Conservation (phyloP, 92 coral and sea anemone species). For the Siderastrea siderea region DNA sequence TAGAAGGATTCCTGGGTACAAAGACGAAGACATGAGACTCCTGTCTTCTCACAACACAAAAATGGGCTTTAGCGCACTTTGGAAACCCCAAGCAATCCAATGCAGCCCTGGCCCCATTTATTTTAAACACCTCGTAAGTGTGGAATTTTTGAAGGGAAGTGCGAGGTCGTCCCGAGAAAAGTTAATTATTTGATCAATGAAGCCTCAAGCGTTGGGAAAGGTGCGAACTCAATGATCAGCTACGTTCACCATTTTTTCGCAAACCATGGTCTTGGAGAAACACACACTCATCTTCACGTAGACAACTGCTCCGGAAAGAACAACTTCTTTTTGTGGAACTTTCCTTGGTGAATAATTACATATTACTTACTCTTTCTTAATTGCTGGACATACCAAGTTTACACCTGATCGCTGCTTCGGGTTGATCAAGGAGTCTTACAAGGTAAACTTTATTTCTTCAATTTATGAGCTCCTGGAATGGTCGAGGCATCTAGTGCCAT, state of each 20-base stretch:
- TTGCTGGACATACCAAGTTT: constrained; percentile 72
- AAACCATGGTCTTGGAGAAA: constrained; percentile 43
- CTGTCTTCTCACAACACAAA: no score
- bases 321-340: constrained; percentile 50
- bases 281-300: constrained; percentile 46
- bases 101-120: no score
- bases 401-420: constrained; percentile 74
- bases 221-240: constrained; percentile 52
- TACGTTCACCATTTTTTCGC: constrained; percentile 31
- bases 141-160: no score
- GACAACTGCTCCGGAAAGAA: constrained; percentile 69
- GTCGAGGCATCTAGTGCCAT: constrained; percentile 42
- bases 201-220: constrained; percentile 49
- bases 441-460: constrained; percentile 44
- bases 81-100: no score
- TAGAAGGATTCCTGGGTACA: no score
- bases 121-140: no score
- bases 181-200: constrained; percentile 46
- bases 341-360: constrained; percentile 28
- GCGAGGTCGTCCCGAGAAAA: no score
- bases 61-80: no score
- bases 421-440: constrained; percentile 54
- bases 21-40: no score
- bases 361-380: constrained; percentile 48
- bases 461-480: constrained; percentile 44